A percentile compares a stretch with the other conserved stretches of the same genome.
phyloP scores from a whole-genome alignment of 2,888 invertebrate genomes.

The Schizotus pectinicornis region DNA sequence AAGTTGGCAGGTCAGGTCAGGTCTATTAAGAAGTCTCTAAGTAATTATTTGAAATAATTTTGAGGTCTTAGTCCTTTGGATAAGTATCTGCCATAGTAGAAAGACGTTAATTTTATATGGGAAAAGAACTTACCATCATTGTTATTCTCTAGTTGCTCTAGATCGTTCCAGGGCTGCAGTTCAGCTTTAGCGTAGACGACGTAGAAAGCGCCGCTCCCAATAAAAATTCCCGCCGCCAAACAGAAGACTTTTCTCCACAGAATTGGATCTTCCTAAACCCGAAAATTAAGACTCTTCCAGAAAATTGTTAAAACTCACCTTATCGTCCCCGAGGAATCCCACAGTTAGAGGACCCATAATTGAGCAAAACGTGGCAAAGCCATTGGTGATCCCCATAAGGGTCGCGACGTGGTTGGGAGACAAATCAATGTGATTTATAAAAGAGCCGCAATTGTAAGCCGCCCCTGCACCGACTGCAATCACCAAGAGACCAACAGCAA shows the following conservation, averaged over 20 bases:
- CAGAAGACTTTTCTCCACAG: slow-evolving; percentile 12
- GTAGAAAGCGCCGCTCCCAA: slow-evolving; percentile 7
- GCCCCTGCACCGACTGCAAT: slow-evolving; percentile 75
- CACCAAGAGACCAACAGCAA: slow-evolving; percentile 70
- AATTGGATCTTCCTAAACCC: slow-evolving; percentile 9
- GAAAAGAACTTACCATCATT: too few relatives aligned
- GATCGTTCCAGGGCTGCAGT: slow-evolving; percentile 15
- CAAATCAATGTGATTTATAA: slow-evolving; percentile 79
- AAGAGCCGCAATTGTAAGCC: slow-evolving; percentile 69
- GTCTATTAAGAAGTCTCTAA: too few relatives aligned
- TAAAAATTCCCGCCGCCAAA: slow-evolving; percentile 5
- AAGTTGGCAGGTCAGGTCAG: too few relatives aligned
- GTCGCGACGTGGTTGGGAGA: slow-evolving; percentile 85
- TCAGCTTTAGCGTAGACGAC: slow-evolving; percentile 8
- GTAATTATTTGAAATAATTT: too few relatives aligned
- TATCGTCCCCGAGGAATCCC: slow-evolving; percentile 70
- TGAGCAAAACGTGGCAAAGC: slow-evolving; percentile 77
- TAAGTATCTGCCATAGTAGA: too few relatives aligned
- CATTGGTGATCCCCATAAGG: slow-evolving; percentile 85
- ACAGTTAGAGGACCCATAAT: slow-evolving; percentile 80
- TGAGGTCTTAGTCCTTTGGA: too few relatives aligned
- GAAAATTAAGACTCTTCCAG: not conserved
- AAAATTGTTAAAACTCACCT: slow-evolving; percentile 62
- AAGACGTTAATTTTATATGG: too few relatives aligned
- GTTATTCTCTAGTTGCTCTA: not conserved